phyloP scores from a whole-genome alignment of 1,140 invertebrate genomes.

The Dreissena polymorpha region DNA sequence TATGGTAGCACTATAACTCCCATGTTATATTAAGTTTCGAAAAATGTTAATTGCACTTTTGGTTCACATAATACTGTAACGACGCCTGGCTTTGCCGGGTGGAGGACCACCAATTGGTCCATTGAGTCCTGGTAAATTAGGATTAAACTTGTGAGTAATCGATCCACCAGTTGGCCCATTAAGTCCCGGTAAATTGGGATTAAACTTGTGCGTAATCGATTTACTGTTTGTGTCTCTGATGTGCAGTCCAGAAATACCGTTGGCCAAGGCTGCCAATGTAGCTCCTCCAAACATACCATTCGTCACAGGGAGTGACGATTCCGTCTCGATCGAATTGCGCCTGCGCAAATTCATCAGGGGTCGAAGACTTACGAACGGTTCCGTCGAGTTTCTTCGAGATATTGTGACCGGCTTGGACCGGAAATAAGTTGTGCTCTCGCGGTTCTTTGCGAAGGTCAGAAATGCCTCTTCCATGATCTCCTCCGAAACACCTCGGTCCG shows the following conservation, averaged over 20 bases:
- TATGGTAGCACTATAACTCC: too few species aligned
- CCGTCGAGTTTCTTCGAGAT: constrained; percentile 50
- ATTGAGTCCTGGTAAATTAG: constrained; percentile 37
- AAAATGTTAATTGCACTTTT: too few species aligned
- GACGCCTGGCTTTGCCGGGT: constrained; percentile 44
- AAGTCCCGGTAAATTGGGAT: constrained; percentile 34
- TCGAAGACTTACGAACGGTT: constrained; percentile 50
- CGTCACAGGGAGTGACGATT: background rate
- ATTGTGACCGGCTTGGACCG: constrained; percentile 52
- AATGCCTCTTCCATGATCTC: constrained; percentile 53
- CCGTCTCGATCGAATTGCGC: constrained; percentile 46
- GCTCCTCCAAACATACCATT: constrained; percentile 25
- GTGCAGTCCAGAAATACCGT: constrained; percentile 32
- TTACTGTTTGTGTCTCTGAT: constrained; percentile 15
- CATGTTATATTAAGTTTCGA: too few species aligned
- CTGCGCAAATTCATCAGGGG: constrained; percentile 48
- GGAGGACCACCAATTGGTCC: constrained; percentile 26
- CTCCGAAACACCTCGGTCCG: constrained; percentile 50
- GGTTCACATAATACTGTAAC: constrained; percentile 54
- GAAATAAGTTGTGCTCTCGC: constrained; percentile 49
- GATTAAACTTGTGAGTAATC: constrained; percentile 45
- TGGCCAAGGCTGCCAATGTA: constrained; percentile 34
- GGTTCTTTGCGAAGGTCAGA: constrained; percentile 45
- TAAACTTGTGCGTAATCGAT: constrained; percentile 40
- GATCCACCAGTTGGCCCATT: too few species aligned